Evolutionary conservation across 1,140 invertebrate species (phyloP).

Genomic region (Platyscapa corneri): DNA sequence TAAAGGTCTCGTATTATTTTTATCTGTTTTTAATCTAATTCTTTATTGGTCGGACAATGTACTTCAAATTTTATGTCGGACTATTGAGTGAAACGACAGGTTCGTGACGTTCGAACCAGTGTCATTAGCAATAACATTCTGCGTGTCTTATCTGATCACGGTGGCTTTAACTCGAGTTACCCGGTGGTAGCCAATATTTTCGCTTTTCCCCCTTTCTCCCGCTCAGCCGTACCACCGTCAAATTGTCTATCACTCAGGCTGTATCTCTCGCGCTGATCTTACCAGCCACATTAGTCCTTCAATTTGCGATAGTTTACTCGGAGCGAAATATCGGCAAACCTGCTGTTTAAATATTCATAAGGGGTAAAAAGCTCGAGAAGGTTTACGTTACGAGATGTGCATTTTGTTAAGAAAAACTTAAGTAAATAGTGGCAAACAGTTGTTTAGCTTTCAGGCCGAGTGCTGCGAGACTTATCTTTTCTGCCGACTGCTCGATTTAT

Average conservation of each 20-base stretch:
- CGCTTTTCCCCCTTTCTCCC: too few relatives aligned
- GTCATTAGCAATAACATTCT: conserved; percentile 14
- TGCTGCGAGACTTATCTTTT: neutral
- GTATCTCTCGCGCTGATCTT: neutral
- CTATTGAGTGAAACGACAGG: neutral
- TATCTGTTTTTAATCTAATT: neutral
- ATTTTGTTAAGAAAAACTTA: neutral
- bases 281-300: neutral
- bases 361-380: neutral
- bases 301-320: neutral
- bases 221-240: neutral
- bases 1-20: neutral
- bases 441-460: neutral
- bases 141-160: conserved; percentile 3
- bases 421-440: neutral
- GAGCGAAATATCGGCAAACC: neutral
- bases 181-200: neutral
- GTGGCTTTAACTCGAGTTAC: conserved; percentile 5
- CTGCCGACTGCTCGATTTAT: neutral
- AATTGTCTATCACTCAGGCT: neutral
- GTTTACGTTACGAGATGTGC: too few relatives aligned
- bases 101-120: neutral
- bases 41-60: neutral
- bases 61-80: conserved; percentile 4
- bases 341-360: neutral